Base-by-base conservation (phyloP, 2,888 invertebrate genomes). In the Andrena chrysosceles region DNA sequence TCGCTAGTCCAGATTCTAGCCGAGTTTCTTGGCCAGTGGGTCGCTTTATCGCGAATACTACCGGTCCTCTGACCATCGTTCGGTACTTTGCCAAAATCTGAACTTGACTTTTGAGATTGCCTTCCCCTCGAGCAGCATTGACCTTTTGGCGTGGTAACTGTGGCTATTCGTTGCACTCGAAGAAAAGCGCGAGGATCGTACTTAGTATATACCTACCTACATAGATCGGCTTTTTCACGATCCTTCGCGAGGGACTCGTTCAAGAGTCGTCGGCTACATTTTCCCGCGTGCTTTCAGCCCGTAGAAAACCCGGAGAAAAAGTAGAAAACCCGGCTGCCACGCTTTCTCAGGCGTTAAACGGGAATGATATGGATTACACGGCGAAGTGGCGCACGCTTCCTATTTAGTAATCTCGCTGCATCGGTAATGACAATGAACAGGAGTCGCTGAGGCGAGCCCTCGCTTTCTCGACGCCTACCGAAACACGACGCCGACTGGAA, bases 341-440 rank as follows among this genome's bases (percentile, higher is more conserved):
- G 81, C 69, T 81, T 81, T 81, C 81, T 64, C 82, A 74, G 81
- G 26, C 68, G 69, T 81, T 69, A 82, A 81, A 64, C 64, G 52
- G 23, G 31, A 82, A 81, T 81, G 54, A 81, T 82, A 82, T 29
- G 56, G 64, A 77, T 77, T 81, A 63, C 52, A 49, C 56, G 72
- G 63, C n/a, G 52, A 81, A 48, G 31, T 16, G 29, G 10, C 73
- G 33, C 59, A 35, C 64, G 64, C 10, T n/a, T 78, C 54, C 59
- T 42, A 64, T 81, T 81, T 42, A 63, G 72, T 52, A 42, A 73
- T 63, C 68, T 20, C 42, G 49, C 49, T 13, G 49, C 35, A 26
- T 49, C 10, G 67, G 49, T 68, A 81, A 81, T 73, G 82, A 73
- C 81, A 73, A 70, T 31, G 72, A 49, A 70, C 56, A 26, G 20